Evolutionary conservation across 2,888 invertebrate genomes (phyloP), one percentile per base, ranked within the genome.

Genomic region (Dryocosmus kuriphilus): DNA sequence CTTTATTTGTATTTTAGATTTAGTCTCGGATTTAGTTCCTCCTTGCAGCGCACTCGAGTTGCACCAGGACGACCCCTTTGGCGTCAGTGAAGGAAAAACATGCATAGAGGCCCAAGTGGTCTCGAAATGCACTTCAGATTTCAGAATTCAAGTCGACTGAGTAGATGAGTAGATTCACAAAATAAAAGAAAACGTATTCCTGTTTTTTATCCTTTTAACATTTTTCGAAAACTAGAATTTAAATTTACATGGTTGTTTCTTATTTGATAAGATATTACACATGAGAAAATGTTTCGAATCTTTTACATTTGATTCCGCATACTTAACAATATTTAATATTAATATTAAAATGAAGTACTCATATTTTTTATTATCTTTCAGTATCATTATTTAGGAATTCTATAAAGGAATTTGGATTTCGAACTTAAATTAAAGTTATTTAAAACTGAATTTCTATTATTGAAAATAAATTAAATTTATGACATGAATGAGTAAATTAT

Each of bases 31-130:
- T 57, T 57, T 24, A 57, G 57, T 86, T 82, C 88, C 86, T 88
- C 87, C 87, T 85, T 71, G 86, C 85, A 83, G n/a, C n/a, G n/a
- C n/a, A n/a, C n/a, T n/a, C n/a, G n/a, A n/a, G 79, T 75, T 83
- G 67, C 80, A 74, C 79, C 83, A 76, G 82, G 81, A 77, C 83
- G 81, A 77, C 83, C 67, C 80, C 86, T 82, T 83, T 85, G 84
- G 83, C 86, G 86, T 86, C 86, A 85, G 77, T 71, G n/a, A 30
- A 46, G 46, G 46, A 71, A 71, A 71, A 51, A 71, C 30, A 71
- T 67, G 46, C 71, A 51, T 30, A 71, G 46, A 71, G 7, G 0
- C 7, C 51, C 30, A 11, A 71, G 30, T 71, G 46, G 46, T 38
- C 65, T 71, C 71, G 30, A 71, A 67, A 4, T 19, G 27, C 71